Base-by-base conservation (phyloP, 2,888 invertebrate species). In the Tineola bisselliella region DNA sequence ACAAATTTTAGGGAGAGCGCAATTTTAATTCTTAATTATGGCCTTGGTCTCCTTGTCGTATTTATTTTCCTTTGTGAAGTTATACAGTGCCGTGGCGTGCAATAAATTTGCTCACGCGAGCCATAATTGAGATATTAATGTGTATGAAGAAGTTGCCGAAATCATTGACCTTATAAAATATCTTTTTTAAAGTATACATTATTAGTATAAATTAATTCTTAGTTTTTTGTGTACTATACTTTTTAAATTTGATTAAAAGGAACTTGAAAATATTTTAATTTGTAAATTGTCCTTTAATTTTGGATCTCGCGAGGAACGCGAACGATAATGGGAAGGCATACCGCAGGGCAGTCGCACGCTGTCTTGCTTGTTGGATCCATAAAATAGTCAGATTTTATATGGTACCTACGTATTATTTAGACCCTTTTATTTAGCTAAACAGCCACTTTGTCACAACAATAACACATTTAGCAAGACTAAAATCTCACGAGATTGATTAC, bases 11-110 rank as follows among this genome's bases (percentile, higher is more conserved):
- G 74, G 72, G 76, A 75, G 74, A 77, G 61, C n/a, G 73, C 72
- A 73, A 71, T 67, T 81, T 79, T 79, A 81, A 81, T 81, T 79
- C 81, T 82, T 83, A 84, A 82, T 84, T 80, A 81, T 81, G 74
- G 75, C 68, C 70, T 73, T 72, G 73, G 72, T 73, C 66, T 71
- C 66, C 71, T 68, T 72, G 72, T 72, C 73, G 73, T 79, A 76
- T 78, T 82, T 78, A 81, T 81, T 80, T 77, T 76, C 72, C 74
- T 75, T 73, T 74, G 71, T 69, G 67, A 78, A 81, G 74, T 77
- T 77, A 76, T 80, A 72, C 71, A 65, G 62, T 65, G 63, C 64
- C 64, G 65, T 63, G 65, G 67, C 62, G 65, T 63, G 72, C 68
- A 70, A 77, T 81, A 79, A 78, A 77, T 78, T 78, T 70, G 65